Percentiles rank a stretch among this genome's conserved stretches.
Evolutionary conservation across 35 echinoderm and acorn worm genomes (phyloP).

Genomic region (Holothuria glaberrima): DNA sequence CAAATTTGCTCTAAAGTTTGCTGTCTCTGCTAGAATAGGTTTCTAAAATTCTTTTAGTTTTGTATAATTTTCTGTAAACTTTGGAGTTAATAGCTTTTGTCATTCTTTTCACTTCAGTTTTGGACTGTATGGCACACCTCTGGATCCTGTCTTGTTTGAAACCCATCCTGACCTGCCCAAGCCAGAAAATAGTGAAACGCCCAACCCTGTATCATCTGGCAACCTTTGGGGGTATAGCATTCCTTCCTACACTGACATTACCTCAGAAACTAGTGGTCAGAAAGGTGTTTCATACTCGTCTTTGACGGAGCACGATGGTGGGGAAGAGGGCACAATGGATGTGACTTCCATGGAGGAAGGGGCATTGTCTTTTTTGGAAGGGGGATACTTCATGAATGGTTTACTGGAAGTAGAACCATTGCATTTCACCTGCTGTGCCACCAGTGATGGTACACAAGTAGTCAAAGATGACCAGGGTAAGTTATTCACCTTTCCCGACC

Average conservation of each 20-base stretch:
- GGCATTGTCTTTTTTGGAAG: constrained; percentile 65
- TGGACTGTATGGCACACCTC: constrained; percentile 90
- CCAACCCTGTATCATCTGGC: neutral
- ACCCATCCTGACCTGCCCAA: constrained; percentile 69
- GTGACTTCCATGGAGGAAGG: constrained; percentile 49
- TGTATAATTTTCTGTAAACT: too few relatives aligned
- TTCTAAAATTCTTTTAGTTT: too few relatives aligned
- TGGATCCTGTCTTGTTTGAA: constrained; percentile 94
- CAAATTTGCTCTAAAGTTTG: too few relatives aligned
- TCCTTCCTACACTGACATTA: neutral
- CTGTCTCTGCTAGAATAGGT: too few relatives aligned
- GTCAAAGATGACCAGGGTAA: constrained; percentile 81
- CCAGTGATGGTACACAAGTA: constrained; percentile 94
- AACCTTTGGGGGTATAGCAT: constrained; percentile 3
- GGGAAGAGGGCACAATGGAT: constrained; percentile 6
- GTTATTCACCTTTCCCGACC: constrained; percentile 7
- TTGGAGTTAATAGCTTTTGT: neutral
- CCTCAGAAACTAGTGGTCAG: constrained; percentile 8
- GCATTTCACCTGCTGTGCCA: constrained; percentile 90
- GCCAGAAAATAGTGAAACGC: constrained; percentile 38
- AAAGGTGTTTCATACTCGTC: neutral
- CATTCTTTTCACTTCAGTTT: constrained; percentile 58
- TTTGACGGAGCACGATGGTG: neutral
- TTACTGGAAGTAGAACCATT: constrained; percentile 95
- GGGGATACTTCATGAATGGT: constrained; percentile 80